Evolutionary conservation across 2,888 invertebrate species (phyloP).

Genomic region (Pelosia muscerda): DNA sequence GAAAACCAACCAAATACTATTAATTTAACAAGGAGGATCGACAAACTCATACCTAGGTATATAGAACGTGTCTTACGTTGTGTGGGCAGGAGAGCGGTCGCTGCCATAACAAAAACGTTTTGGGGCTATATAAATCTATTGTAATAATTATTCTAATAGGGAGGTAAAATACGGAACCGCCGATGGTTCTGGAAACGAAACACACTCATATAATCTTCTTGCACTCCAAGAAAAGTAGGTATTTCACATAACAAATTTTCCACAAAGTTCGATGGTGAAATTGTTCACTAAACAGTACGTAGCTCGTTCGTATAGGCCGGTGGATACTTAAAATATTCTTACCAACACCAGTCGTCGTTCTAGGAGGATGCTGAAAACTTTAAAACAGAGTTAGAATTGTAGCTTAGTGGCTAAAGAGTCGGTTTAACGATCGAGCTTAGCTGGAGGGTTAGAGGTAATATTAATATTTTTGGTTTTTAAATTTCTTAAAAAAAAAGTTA

Average conservation of each 20-base stretch:
- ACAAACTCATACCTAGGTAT: not conserved
- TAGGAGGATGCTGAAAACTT: not conserved
- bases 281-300: not conserved
- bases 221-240: not conserved
- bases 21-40: not conserved
- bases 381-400: not conserved
- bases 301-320: not conserved
- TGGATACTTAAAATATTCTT: not conserved
- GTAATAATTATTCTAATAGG: too few relatives aligned
- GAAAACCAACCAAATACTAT: not conserved
- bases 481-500: too few relatives aligned
- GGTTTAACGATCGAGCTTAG: too few relatives aligned
- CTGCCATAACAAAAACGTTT: not conserved
- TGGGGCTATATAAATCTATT: not conserved
- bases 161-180: not conserved
- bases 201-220: not conserved
- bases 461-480: too few relatives aligned
- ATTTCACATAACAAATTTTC: not conserved
- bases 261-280: not conserved
- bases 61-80: not conserved
- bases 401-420: too few relatives aligned
- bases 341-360: not conserved
- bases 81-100: not conserved
- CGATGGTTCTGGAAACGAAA: not conserved
- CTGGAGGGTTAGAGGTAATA: too few relatives aligned